phyloP scores from a whole-genome alignment of 2,888 invertebrate genomes.

The Laothoe populi region DNA sequence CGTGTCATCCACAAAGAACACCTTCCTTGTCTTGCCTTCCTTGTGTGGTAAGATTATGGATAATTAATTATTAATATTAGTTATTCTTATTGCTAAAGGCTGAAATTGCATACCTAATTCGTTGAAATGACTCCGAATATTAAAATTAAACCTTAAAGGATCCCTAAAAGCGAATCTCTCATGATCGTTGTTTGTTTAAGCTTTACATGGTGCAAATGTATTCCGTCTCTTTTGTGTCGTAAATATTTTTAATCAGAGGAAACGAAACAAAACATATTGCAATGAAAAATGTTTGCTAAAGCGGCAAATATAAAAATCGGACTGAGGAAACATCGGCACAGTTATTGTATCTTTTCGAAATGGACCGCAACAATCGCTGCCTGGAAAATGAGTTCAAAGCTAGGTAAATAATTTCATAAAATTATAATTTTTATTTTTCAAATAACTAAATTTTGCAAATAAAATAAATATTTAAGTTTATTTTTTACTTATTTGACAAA shows the following conservation, averaged over 20 bases:
- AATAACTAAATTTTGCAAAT: no score
- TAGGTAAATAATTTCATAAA: neutral
- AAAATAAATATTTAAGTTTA: no score
- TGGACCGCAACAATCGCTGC: neutral
- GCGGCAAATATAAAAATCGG: neutral
- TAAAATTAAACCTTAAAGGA: no score
- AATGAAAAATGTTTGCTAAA: neutral
- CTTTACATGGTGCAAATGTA: neutral
- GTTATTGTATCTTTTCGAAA: neutral
- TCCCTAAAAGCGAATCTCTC: neutral
- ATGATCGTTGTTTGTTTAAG: neutral
- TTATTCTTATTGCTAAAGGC: no score
- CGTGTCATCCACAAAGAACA: no score
- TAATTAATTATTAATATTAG: no score
- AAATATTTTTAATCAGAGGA: neutral
- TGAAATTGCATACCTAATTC: no score
- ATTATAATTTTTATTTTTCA: no score
- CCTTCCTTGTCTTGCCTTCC: no score
- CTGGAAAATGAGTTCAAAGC: neutral
- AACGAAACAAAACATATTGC: conserved; percentile 16
- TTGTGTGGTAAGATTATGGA: no score
- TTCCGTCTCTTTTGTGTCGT: neutral
- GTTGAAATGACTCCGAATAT: no score
- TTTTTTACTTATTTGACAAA: no score
- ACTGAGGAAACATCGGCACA: neutral